Percentiles rank a stretch among this genome's conserved stretches.
These are phyloP conservation scores for Ciconia boyciana DNA, from an alignment of 2,113 vertebrate genomes.

Conservation along the genomic window DNA sequence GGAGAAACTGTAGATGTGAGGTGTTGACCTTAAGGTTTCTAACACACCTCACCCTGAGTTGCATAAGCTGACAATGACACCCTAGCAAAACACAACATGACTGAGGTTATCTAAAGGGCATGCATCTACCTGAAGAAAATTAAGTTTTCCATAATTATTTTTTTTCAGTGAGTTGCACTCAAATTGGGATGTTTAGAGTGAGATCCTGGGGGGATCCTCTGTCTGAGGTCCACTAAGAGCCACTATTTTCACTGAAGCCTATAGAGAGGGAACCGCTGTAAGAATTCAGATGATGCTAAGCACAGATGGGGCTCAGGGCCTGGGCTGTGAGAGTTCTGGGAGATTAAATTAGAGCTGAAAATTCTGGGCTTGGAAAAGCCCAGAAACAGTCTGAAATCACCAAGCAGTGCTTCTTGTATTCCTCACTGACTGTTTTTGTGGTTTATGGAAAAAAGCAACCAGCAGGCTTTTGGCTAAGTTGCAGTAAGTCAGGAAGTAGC, in stretches of 20 bases:
- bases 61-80: neutral
- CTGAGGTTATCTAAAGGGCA: neutral
- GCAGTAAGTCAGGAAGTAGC: neutral
- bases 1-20: neutral
- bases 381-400: neutral
- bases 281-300: neutral
- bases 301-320: neutral
- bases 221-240: neutral
- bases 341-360: neutral
- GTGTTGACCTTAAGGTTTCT: neutral
- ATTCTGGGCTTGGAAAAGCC: neutral
- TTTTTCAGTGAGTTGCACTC: neutral
- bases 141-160: neutral
- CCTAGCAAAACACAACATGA: neutral
- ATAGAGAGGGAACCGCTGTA: neutral
- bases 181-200: neutral
- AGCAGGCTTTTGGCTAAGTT: neutral
- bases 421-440: neutral
- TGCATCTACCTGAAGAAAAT: neutral
- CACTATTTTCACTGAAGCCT: neutral
- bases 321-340: neutral
- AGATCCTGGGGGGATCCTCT: neutral
- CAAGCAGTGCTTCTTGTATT: neutral
- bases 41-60: neutral
- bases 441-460: neutral